A percentile compares a stretch with the other conserved stretches of the same genome.
Conservation (phyloP, 2,888 invertebrate genomes). For the Idaea biselata region DNA sequence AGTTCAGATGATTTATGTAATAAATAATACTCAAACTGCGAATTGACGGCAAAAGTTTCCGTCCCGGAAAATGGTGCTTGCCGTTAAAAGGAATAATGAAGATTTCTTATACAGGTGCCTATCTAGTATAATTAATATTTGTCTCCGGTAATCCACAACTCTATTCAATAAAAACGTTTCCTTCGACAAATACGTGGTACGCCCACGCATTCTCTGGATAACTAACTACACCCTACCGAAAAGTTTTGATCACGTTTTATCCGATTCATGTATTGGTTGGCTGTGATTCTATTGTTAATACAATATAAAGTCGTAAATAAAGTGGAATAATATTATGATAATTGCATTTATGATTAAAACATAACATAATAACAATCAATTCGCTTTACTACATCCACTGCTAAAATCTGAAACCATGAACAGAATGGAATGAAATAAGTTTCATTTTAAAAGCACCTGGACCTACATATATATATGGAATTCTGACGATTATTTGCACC, state of each 20-base stretch:
- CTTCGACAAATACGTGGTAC: slow-evolving; percentile 15
- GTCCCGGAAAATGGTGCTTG: slow-evolving; percentile 12
- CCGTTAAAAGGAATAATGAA: slow-evolving; percentile 5
- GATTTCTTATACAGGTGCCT: slow-evolving; percentile 1
- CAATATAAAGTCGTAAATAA: background rate
- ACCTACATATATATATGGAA: too few species aligned
- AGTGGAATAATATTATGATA: background rate
- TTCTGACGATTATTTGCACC: background rate
- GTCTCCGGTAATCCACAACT: slow-evolving; percentile 6
- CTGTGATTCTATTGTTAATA: background rate
- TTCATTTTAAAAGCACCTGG: background rate
- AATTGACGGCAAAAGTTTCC: slow-evolving; percentile 11
- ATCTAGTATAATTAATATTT: slow-evolving; percentile 9
- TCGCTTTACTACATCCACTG: background rate
- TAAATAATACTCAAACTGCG: slow-evolving; percentile 13
- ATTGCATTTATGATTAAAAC: background rate
- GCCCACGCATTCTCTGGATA: slow-evolving; percentile 9
- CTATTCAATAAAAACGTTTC: slow-evolving; percentile 13
- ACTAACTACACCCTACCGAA: slow-evolving; percentile 12
- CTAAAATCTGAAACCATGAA: background rate
- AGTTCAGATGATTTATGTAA: slow-evolving; percentile 16
- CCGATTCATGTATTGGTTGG: slow-evolving; percentile 7
- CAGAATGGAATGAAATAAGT: background rate
- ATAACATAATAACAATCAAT: background rate
- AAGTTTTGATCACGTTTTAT: slow-evolving; percentile 14